Percentiles rank a stretch among this genome's conserved stretches.
Evolutionary conservation across 2,113 vertebrate species (phyloP).

Genomic region (Alethe castanea): DNA sequence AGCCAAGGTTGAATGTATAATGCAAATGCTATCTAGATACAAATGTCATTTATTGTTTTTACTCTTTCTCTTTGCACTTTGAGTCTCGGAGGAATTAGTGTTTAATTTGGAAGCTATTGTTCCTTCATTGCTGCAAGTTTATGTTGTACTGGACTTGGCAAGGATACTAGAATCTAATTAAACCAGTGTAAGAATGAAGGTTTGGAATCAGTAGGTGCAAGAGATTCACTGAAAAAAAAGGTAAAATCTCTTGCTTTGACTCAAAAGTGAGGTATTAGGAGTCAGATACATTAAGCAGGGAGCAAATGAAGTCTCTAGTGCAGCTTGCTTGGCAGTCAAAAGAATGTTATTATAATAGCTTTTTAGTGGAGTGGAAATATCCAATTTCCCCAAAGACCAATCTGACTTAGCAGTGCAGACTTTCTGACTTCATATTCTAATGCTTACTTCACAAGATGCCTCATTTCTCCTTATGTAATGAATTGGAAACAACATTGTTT

Average conservation of each 20-base stretch:
- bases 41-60: neutral
- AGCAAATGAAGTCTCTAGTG: neutral
- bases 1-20: neutral
- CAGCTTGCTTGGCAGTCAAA: neutral
- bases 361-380: constrained; percentile 8
- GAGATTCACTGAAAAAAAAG: neutral
- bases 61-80: neutral
- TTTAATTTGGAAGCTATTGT: neutral
- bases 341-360: neutral
- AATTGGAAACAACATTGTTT: constrained; percentile 16
- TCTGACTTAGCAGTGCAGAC: neutral
- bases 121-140: neutral
- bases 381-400: neutral
- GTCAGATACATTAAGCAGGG: neutral
- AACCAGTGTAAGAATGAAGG: neutral
- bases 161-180: neutral
- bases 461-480: constrained; percentile 21
- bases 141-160: neutral
- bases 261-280: neutral
- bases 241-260: neutral
- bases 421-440: neutral
- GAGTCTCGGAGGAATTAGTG: neutral
- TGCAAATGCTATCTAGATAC: neutral
- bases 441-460: constrained; percentile 2
- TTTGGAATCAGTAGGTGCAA: neutral